Conservation (phyloP, 1,140 invertebrate species). For the Drosophila sucinea region DNA sequence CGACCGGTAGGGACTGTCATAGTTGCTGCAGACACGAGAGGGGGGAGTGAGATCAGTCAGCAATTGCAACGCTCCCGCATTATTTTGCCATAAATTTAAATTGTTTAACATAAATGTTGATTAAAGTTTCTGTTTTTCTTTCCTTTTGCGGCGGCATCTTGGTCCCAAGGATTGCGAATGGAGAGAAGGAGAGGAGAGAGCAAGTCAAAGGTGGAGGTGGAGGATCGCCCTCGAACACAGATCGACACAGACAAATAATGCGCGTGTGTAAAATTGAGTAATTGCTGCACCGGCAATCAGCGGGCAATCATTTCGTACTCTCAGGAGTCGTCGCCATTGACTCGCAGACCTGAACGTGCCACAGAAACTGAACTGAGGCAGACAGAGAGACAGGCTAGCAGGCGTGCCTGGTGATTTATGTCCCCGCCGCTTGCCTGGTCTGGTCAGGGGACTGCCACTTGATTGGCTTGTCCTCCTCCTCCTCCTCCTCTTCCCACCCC, state of each 20-base stretch:
- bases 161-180: constrained; percentile 25
- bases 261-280: constrained; percentile 81
- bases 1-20: constrained; percentile 84
- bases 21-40: constrained; percentile 67
- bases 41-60: constrained; percentile 53
- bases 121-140: constrained; percentile 59
- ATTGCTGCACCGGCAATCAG: constrained; percentile 78
- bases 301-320: constrained; percentile 76
- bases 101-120: constrained; percentile 82
- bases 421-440: constrained; percentile 52
- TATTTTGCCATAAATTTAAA: constrained; percentile 83
- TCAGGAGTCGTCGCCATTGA: constrained; percentile 54
- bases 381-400: constrained; percentile 30
- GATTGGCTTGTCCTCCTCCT: constrained; percentile 46
- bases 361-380: constrained; percentile 5
- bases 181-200: not conserved
- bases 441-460: constrained; percentile 51
- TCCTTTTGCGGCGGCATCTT: constrained; percentile 52
- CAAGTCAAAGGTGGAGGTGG: not conserved
- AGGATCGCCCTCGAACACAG: constrained; percentile 18
- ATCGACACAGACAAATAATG: constrained; percentile 81
- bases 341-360: constrained; percentile 19
- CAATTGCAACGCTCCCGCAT: constrained; percentile 67
- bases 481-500: not conserved
- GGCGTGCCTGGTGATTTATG: constrained; percentile 77